phyloP scores from a whole-genome alignment of 2,113 vertebrate species.

The Bettongia penicillata region DNA sequence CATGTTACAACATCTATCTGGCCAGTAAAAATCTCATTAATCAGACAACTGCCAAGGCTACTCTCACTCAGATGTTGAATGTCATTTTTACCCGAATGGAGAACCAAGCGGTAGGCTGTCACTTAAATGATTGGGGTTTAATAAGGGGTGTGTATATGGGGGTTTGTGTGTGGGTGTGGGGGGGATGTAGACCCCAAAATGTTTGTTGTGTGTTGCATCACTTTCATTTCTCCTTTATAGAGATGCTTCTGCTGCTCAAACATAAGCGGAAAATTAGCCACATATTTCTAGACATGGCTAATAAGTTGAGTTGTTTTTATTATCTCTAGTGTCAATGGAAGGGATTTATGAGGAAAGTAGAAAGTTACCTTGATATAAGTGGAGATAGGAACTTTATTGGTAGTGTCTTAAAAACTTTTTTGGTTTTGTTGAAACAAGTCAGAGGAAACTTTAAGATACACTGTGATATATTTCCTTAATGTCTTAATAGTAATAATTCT shows the following conservation, averaged over 20 bases:
- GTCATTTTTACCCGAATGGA: constrained; percentile 99
- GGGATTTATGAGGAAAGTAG: not conserved
- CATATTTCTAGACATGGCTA: not conserved
- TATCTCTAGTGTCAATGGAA: not conserved
- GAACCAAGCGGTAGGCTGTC: constrained; percentile 92
- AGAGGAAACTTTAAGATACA: not conserved
- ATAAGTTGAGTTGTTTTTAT: not conserved
- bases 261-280: not conserved
- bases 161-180: not conserved
- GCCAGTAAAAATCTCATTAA: constrained; percentile 99
- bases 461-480: not conserved
- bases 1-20: constrained; percentile 99
- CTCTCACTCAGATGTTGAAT: constrained; percentile 98
- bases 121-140: not conserved
- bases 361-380: not conserved
- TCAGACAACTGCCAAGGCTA: constrained; percentile 98
- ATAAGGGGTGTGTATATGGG: not conserved
- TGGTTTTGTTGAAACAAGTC: not conserved
- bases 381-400: not conserved
- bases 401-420: not conserved
- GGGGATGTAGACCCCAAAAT: not conserved
- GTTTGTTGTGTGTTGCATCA: not conserved
- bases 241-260: not conserved
- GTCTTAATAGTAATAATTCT: not conserved
- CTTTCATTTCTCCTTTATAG: not conserved